A percentile compares a stretch with the other conserved stretches of the same genome.
These are phyloP conservation scores for Antennarius striatus DNA, from an alignment of 2,113 vertebrate genomes.

Conservation along the genomic window DNA sequence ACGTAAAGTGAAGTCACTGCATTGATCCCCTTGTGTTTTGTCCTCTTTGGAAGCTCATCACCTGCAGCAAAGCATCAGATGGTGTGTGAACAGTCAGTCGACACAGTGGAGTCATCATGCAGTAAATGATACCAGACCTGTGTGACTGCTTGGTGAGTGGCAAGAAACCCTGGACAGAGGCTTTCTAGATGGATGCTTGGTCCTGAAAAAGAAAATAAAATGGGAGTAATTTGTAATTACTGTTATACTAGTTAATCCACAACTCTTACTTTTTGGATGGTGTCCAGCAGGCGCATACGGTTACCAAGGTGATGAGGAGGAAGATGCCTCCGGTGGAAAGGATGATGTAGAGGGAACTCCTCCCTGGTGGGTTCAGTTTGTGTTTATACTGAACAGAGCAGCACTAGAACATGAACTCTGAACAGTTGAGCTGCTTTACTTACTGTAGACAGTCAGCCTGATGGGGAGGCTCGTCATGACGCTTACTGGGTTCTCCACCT, in stretches of 20 bases:
- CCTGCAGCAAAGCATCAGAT: constrained; percentile 68
- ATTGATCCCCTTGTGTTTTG: constrained; percentile 83
- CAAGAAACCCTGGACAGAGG: constrained; percentile 42
- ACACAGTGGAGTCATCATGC: background rate
- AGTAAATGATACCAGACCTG: constrained; percentile 37
- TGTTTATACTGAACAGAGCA: too few relatives aligned
- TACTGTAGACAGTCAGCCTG: constrained; percentile 91
- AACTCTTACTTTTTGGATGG: constrained; percentile 83
- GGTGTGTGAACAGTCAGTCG: background rate
- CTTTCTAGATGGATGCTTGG: constrained; percentile 42
- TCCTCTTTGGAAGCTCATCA: constrained; percentile 75
- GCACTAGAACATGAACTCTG: background rate
- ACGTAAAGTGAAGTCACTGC: constrained; percentile 88
- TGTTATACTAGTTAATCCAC: background rate
- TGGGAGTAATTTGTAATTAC: background rate
- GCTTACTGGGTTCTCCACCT: constrained; percentile 92
- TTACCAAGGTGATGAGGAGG: constrained; percentile 93
- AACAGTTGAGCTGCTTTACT: constrained; percentile 46
- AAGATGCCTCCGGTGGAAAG: constrained; percentile 96
- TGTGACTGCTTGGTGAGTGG: constrained; percentile 24
- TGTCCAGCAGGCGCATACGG: constrained; percentile 97
- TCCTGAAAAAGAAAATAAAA: constrained; percentile 27
- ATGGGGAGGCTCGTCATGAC: constrained; percentile 84
- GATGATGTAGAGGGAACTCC: constrained; percentile 97
- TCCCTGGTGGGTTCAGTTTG: constrained; percentile 72